A percentile compares a stretch with the other conserved stretches of the same genome.
These are phyloP conservation scores for Spinus pinus DNA, from an alignment of 2,797 vertebrate genomes.

Conservation along the genomic window DNA sequence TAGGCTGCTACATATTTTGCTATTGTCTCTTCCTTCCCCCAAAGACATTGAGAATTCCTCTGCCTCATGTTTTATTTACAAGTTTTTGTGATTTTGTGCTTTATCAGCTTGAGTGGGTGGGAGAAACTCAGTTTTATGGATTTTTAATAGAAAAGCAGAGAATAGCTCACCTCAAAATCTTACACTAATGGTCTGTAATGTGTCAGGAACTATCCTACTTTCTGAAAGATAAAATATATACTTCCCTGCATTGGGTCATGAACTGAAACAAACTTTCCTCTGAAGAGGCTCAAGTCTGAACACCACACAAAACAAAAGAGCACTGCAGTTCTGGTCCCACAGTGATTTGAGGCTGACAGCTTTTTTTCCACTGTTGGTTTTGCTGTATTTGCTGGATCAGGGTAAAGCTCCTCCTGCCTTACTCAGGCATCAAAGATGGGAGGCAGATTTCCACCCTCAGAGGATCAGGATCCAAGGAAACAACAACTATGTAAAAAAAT, in stretches of 20 bases:
- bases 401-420: neutral
- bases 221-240: neutral
- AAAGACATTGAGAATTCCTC: neutral
- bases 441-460: neutral
- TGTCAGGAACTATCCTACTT: neutral
- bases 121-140: neutral
- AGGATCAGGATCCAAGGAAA: neutral
- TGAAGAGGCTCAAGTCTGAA: neutral
- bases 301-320: neutral
- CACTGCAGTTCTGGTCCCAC: neutral
- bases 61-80: slow-evolving; percentile 2
- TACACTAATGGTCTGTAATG: neutral
- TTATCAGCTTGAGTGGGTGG: neutral
- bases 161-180: neutral
- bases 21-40: slow-evolving; percentile 10
- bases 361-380: neutral
- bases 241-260: neutral
- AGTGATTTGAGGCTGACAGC: neutral
- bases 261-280: neutral
- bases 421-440: neutral
- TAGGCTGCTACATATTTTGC: neutral
- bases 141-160: neutral
- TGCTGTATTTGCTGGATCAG: neutral
- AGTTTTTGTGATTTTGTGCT: neutral
- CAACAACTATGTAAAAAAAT: neutral